Base-by-base conservation (phyloP, 2,888 invertebrate species). In the Pristionchus maxplancki region DNA sequence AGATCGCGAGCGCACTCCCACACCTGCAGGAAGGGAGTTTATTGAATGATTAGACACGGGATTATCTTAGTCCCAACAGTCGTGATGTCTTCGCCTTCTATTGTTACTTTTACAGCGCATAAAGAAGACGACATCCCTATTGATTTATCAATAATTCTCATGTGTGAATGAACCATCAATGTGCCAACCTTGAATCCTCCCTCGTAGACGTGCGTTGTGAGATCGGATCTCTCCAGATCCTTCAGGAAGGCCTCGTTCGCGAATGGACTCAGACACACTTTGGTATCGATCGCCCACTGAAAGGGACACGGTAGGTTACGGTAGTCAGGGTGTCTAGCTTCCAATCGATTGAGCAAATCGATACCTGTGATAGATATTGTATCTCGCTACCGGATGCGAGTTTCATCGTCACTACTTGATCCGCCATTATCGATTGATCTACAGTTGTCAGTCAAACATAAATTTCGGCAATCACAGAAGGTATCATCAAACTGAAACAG, bases 1-100 rank as follows among this genome's bases (percentile, higher is more conserved):
- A 98, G 95, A 95, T 98, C 98, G 93, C 96, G 96, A 9, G 97
- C 97, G 94, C 98, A 97, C 95, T 98, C 98, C 98, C 98, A 98
- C 89, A 92, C 91, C 92, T 92, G 88, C 24, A 88, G 15, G 34
- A 58, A 1, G 15, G 15, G 8, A 20, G 40, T 9, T 37, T 64
- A 9, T 64, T 64, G 20, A 64, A 13, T n/a, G 5, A 64, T 20
- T 64, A 20, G 31, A n/a, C n/a, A n/a, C n/a, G n/a, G n/a, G n/a
- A n/a, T n/a, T n/a, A n/a, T n/a, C n/a, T n/a, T n/a, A n/a, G n/a
- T n/a, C n/a, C n/a, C n/a, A n/a, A n/a, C n/a, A n/a, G n/a, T n/a
- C n/a, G n/a, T n/a, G n/a, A n/a, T n/a, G n/a, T n/a, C n/a, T n/a
- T n/a, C n/a, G n/a, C n/a, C n/a, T n/a, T n/a, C n/a, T n/a, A n/a